Evolutionary conservation across 2,888 invertebrate species (phyloP), one percentile per base, ranked within the genome.

Genomic region (Linnaemya vulpina): DNA sequence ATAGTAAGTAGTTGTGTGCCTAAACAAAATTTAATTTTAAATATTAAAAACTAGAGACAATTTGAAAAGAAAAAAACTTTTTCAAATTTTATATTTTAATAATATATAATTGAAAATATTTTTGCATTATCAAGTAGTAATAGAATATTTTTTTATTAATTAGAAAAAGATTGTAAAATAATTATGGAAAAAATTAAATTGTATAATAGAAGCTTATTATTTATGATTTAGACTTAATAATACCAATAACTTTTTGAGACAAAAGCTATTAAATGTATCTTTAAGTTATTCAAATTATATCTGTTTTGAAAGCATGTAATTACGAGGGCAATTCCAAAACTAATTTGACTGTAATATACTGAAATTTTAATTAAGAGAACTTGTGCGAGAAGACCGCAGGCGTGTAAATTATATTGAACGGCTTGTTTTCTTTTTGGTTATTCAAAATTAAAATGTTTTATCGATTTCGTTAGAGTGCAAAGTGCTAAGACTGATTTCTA

Each of bases 1-100:
- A 78, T 70, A 70, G 74, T 82, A 85, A 70, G 70, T 85, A 85
- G 84, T 82, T 85, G 82, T 70, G 84, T 85, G 84, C 84, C 82
- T 85, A 85, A 71, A 82, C 10, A 68, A 81, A 85, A 70, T 70
- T 53, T 75, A 75, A 62, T 84, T 75, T 80, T 84, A 74, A 84
- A 73, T 46, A 65, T 60, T 70, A 38, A 77, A 79, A n/a, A 49
- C 7, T 60, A 63, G 11, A 25, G 58, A 53, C 13, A 40, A 60
- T 25, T 35, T 17, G 55, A 30, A 20, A 55, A 53, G 38, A 53
- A 25, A 58, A 55, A 63, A 38, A 40, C 68, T 78, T 35, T 25
- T 62, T 38, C 49, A 49, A 55, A 73, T 74, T 68, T 62, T 74
- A 76, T 70, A 82, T 63, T 43, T 75, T 46, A 77, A 43, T 38